phyloP scores from a whole-genome alignment of 2,797 vertebrate species.

The Lepus oiostolus region DNA sequence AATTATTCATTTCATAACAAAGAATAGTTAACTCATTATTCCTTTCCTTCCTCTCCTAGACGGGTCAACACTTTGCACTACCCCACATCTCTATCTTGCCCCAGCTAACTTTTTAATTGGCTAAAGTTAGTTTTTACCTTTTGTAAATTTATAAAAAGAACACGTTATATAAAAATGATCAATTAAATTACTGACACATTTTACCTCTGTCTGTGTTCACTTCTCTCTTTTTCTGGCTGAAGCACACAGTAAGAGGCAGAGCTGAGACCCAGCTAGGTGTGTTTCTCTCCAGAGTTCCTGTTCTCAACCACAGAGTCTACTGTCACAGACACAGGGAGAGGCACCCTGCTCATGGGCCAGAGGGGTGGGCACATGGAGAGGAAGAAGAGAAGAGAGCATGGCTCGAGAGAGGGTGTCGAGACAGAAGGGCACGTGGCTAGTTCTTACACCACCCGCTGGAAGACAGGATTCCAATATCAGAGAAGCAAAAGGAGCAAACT shows the following conservation, averaged over 20 bases:
- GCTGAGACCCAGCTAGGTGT: not conserved
- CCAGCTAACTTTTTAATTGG: not conserved
- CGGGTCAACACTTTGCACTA: not conserved
- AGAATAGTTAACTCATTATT: not conserved
- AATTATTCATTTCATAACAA: not conserved
- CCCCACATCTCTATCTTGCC: not conserved
- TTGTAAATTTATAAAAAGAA: conserved; percentile 28
- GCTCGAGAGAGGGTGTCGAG: not conserved
- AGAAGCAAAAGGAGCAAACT: conserved; percentile 18
- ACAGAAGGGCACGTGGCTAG: not conserved
- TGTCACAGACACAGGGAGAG: not conserved
- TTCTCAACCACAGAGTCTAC: not conserved
- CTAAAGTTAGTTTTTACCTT: conserved; percentile 31
- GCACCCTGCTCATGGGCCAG: not conserved
- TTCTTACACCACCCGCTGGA: not conserved
- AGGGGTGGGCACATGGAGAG: not conserved
- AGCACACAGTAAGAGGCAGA: not conserved
- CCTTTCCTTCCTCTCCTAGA: not conserved
- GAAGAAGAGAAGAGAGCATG: not conserved
- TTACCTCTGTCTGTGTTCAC: not conserved
- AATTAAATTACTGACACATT: not conserved
- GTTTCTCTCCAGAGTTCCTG: not conserved
- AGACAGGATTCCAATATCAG: not conserved
- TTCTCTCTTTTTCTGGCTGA: not conserved
- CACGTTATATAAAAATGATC: not conserved